Percentiles rank a stretch among this genome's conserved stretches.
Evolutionary conservation across 2,113 vertebrate species (phyloP).

Genomic region (Pungitius pungitius): DNA sequence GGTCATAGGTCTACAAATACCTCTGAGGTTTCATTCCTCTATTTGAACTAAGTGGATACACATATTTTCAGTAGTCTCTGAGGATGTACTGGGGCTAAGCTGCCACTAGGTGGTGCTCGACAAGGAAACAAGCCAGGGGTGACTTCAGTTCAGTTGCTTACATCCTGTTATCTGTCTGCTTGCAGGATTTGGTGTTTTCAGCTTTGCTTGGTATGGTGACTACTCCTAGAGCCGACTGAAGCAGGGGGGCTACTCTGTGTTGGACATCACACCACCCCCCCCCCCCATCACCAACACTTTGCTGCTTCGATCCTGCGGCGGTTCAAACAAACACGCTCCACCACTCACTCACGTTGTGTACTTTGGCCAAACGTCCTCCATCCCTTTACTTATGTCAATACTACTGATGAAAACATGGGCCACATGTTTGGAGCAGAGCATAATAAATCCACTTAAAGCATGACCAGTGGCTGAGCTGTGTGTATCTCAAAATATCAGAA

Average conservation of each 20-base stretch:
- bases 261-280: constrained; percentile 77
- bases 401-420: constrained; percentile 28
- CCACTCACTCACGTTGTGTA: not conserved
- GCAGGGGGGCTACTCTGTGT: constrained; percentile 77
- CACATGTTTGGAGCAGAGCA: constrained; percentile 79
- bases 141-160: not conserved
- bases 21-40: not conserved
- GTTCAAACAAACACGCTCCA: constrained; percentile 25
- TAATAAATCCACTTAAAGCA: constrained; percentile 68
- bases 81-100: constrained; percentile 8
- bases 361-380: not conserved
- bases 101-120: constrained; percentile 53
- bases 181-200: constrained; percentile 86
- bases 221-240: constrained; percentile 82
- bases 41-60: not conserved
- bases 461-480: constrained; percentile 82
- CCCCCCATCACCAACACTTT: constrained; percentile 77
- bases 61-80: too few species aligned
- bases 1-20: not conserved
- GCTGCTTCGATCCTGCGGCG: constrained; percentile 82
- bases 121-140: not conserved
- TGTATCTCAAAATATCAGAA: too few species aligned
- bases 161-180: not conserved
- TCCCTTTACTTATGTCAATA: not conserved
- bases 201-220: constrained; percentile 86